Conservation (phyloP, 2,113 vertebrate species). For the Fukomys damarensis region DNA sequence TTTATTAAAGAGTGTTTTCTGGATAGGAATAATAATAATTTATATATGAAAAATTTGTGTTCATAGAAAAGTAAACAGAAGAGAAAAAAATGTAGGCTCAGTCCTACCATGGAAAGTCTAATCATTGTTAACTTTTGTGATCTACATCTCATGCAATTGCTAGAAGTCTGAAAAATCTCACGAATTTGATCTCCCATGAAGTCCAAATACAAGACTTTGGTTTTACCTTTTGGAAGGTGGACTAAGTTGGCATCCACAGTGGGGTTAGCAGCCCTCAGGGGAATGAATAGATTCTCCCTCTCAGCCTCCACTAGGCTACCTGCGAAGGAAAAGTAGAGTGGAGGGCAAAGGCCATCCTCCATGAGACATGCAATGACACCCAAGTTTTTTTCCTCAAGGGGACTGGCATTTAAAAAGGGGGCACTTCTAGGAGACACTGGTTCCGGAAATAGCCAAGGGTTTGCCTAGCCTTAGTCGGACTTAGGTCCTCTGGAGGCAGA, state of each 20-base stretch:
- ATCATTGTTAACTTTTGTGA: not conserved
- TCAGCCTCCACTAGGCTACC: not conserved
- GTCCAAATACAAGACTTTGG: not conserved
- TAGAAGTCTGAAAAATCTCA: not conserved
- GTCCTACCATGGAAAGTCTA: fast-evolving
- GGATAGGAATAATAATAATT: not conserved
- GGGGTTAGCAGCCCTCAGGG: not conserved
- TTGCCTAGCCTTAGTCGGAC: fast-evolving
- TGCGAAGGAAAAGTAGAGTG: not conserved
- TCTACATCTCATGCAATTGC: fast-evolving
- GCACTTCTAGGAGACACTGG: not conserved
- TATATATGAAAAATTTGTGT: not conserved
- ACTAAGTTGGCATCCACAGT: too few species aligned
- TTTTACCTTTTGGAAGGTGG: not conserved
- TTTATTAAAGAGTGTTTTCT: not conserved
- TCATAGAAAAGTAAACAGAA: not conserved
- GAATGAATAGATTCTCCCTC: not conserved
- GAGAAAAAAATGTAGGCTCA: not conserved
- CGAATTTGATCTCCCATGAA: fast-evolving
- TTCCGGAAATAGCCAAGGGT: not conserved
- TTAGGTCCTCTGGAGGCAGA: not conserved
- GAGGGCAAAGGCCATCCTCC: not conserved
- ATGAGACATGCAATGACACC: not conserved
- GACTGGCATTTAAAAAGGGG: not conserved
- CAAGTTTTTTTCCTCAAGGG: not conserved